Conservation (phyloP, 2,113 vertebrate genomes). For the Epinephelus lanceolatus region DNA sequence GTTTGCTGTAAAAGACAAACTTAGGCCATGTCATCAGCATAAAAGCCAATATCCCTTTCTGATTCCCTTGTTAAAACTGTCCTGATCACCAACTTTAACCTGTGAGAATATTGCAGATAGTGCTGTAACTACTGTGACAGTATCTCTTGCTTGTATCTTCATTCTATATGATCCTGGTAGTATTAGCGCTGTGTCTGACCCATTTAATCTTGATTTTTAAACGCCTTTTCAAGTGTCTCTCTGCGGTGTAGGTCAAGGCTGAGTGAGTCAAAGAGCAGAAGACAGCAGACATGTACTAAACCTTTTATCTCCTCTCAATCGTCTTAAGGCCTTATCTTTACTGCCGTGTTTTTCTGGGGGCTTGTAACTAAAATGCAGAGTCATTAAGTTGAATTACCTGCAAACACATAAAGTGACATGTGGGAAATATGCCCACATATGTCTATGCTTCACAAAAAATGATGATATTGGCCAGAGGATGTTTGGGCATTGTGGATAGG, state of each 20-base stretch:
- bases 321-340: conserved; percentile 81
- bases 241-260: conserved; percentile 76
- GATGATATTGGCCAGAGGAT: background rate
- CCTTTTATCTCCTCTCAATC: conserved; percentile 64
- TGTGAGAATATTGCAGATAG: background rate
- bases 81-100: background rate
- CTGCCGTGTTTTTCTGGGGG: conserved; percentile 78
- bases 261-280: conserved; percentile 49
- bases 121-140: background rate
- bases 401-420: conserved; percentile 28
- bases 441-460: background rate
- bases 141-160: background rate
- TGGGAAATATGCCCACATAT: background rate
- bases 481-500: background rate
- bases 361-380: conserved; percentile 67
- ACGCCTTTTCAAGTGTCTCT: background rate
- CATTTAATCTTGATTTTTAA: conserved; percentile 21
- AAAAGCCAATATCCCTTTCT: background rate
- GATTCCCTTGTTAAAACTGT: conserved; percentile 8
- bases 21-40: no score
- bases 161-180: background rate
- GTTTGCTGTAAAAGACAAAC: no score
- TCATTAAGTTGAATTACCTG: conserved; percentile 62
- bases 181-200: background rate
- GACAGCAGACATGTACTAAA: conserved; percentile 49